Percentiles rank a stretch among this genome's conserved stretches.
phyloP scores from a whole-genome alignment of 2,888 invertebrate genomes.

The Crepidodera aurea region DNA sequence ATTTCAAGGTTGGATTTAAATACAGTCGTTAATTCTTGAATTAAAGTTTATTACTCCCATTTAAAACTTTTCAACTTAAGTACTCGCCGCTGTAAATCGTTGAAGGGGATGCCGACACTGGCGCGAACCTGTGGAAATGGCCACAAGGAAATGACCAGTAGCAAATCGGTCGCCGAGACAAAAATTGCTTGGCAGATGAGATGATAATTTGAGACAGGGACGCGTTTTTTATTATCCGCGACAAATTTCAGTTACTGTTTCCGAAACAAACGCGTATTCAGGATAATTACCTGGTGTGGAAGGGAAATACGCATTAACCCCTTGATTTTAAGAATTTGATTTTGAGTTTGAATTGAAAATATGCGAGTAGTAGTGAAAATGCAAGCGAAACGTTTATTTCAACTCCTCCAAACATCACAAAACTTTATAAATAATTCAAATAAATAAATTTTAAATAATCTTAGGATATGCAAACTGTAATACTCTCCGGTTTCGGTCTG shows the following conservation, averaged over 20 bases:
- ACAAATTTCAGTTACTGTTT: slow-evolving; percentile 7
- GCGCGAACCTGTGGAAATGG: slow-evolving; percentile 27
- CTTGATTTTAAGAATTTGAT: too few relatives aligned
- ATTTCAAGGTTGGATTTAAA: slow-evolving; percentile 59
- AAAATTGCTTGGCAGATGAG: slow-evolving; percentile 12
- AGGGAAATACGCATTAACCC: too few relatives aligned
- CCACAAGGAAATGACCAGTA: slow-evolving; percentile 17
- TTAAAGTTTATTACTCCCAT: slow-evolving; percentile 57
- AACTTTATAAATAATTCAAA: too few relatives aligned
- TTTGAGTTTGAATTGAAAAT: too few relatives aligned
- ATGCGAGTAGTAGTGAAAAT: too few relatives aligned
- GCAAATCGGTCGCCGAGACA: slow-evolving; percentile 10
- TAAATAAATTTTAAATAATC: too few relatives aligned
- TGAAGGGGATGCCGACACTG: slow-evolving; percentile 31
- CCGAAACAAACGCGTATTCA: background rate
- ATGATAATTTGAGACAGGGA: background rate
- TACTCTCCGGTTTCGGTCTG: too few relatives aligned
- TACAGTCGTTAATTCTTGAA: slow-evolving; percentile 57
- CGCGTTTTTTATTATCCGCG: slow-evolving; percentile 10
- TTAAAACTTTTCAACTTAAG: slow-evolving; percentile 53
- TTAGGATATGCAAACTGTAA: too few relatives aligned
- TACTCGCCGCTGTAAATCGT: slow-evolving; percentile 40
- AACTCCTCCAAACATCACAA: too few relatives aligned
- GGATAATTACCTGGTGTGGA: too few relatives aligned
- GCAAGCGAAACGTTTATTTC: too few relatives aligned